phyloP scores from a whole-genome alignment of 1,140 invertebrate genomes.

The Mesaphorura yosii region DNA sequence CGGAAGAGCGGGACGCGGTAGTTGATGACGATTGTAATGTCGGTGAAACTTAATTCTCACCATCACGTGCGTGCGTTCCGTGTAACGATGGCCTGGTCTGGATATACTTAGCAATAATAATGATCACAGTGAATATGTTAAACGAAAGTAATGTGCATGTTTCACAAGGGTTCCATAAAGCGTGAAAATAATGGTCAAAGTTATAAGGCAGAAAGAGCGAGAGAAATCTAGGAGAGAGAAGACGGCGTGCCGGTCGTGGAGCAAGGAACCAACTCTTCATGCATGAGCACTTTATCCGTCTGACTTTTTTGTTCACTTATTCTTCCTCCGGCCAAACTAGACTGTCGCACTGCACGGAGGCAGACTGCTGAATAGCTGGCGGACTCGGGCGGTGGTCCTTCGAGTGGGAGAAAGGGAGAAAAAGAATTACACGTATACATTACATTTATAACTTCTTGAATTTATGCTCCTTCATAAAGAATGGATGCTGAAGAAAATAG shows the following conservation, averaged over 20 bases:
- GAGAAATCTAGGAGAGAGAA: background rate
- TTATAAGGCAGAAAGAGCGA: background rate
- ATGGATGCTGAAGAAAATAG: too few species aligned
- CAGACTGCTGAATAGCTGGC: too few species aligned
- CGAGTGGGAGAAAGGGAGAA: too few species aligned
- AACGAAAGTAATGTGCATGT: background rate
- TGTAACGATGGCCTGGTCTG: too few species aligned
- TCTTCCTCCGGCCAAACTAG: too few species aligned
- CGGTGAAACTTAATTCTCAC: background rate
- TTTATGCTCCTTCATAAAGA: too few species aligned
- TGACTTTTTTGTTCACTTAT: conserved; percentile 11
- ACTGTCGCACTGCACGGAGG: too few species aligned
- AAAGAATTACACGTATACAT: too few species aligned
- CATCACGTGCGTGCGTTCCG: background rate
- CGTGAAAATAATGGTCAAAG: conserved; percentile 19
- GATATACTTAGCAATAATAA: background rate
- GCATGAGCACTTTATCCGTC: conserved; percentile 16
- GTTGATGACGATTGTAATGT: background rate
- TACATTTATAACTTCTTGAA: too few species aligned
- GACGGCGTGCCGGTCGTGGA: background rate
- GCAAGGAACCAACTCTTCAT: conserved; percentile 6
- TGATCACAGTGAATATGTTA: background rate
- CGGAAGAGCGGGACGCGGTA: too few species aligned
- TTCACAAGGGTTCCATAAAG: conserved; percentile 7
- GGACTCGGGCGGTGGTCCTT: too few species aligned